Evolutionary conservation across 2,113 vertebrate genomes (phyloP).

Genomic region (Gorilla gorilla): DNA sequence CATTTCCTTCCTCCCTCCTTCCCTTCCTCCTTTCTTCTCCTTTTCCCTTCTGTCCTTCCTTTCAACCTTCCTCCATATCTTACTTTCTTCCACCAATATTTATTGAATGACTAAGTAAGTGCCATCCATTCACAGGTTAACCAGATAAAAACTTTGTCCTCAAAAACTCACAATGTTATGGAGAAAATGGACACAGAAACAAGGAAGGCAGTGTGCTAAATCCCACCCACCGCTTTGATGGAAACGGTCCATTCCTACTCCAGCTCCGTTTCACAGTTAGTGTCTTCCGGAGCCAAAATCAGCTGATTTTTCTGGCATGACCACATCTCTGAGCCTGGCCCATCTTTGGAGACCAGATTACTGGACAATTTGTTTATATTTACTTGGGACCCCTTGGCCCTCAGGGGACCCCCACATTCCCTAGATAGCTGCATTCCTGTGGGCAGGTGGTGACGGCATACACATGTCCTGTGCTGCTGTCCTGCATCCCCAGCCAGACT

Average conservation of each 20-base stretch:
- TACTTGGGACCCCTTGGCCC: neutral
- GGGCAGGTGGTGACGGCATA: too few relatives aligned
- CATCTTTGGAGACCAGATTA: neutral
- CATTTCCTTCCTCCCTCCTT: too few relatives aligned
- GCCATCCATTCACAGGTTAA: neutral
- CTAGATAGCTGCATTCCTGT: neutral
- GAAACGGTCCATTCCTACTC: neutral
- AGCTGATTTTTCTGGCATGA: neutral
- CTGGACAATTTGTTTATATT: neutral
- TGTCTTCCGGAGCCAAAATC: neutral
- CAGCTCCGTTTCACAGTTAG: neutral
- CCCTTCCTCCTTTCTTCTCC: neutral
- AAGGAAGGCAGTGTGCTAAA: neutral
- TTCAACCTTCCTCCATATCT: neutral
- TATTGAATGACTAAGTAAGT: neutral
- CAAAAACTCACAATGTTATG: neutral
- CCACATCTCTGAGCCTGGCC: neutral
- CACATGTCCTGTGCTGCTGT: accelerated
- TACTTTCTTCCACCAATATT: too few relatives aligned
- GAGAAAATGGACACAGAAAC: neutral
- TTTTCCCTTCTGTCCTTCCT: neutral
- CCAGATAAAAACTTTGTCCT: neutral
- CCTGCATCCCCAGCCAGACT: neutral
- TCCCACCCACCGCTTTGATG: too few relatives aligned
- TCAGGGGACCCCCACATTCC: neutral